A percentile compares a stretch with the other conserved stretches of the same genome.
phyloP scores from a whole-genome alignment of 2,113 vertebrate species.

The Phalacrocorax carbo region DNA sequence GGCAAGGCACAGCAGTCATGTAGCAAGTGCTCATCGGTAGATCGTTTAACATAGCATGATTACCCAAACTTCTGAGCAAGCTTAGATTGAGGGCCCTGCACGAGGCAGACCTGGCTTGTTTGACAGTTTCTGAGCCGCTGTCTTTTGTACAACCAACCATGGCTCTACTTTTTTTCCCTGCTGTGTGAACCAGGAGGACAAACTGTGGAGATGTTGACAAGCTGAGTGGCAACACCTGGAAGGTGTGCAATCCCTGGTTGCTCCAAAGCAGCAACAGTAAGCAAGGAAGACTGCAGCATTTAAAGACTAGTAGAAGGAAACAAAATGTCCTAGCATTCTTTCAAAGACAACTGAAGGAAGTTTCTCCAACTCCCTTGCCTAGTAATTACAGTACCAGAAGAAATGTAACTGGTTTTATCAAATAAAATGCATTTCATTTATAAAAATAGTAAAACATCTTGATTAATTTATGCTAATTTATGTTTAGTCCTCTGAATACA shows the following conservation, averaged over 20 bases:
- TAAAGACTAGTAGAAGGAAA: not conserved
- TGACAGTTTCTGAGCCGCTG: not conserved
- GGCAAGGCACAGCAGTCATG: not conserved
- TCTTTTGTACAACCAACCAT: not conserved
- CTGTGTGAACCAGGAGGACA: not conserved
- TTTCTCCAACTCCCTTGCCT: not conserved
- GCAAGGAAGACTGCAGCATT: not conserved
- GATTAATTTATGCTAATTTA: slow-evolving; percentile 51
- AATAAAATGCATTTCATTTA: slow-evolving; percentile 21
- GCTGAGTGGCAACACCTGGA: not conserved
- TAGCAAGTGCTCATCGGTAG: fast-evolving
- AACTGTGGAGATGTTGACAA: not conserved
- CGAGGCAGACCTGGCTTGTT: not conserved
- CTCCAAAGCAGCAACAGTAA: not conserved
- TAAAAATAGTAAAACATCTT: slow-evolving; percentile 28
- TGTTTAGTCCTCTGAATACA: slow-evolving; percentile 27
- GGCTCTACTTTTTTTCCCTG: not conserved
- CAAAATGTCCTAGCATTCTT: not conserved
- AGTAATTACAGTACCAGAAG: not conserved
- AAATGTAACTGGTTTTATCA: not conserved
- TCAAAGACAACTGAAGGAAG: not conserved
- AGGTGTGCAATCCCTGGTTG: fast-evolving
- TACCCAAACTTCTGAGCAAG: not conserved
- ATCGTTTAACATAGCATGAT: fast-evolving
- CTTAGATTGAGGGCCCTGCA: not conserved